Evolutionary conservation across 2,888 invertebrate genomes (phyloP), one percentile per base, ranked within the genome.

Genomic region (Rhaphigaster nebulosa): DNA sequence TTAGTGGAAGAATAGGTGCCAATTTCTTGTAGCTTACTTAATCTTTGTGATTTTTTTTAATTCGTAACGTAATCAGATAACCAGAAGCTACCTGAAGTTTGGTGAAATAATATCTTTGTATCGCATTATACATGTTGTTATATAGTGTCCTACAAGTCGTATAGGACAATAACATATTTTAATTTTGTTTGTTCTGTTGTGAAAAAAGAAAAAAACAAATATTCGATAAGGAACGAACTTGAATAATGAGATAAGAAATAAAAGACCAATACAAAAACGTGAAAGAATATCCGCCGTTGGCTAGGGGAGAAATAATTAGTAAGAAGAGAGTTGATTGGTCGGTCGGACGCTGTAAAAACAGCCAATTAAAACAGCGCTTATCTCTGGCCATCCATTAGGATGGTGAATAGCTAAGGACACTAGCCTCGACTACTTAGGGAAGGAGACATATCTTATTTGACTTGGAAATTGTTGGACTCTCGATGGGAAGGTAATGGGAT

Each of bases 231-330:
- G 70, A 29, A 76, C 70, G 34, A 23, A 38, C 20, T 34, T 20
- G 10, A 34, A 76, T 38, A 34, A 76, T 76, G 70, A 76, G 34
- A 76, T 76, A 76, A 34, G 34, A 76, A 76, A 76, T 76, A 76
- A 76, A 76, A 84, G 45, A 84, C n/a, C 84, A 84, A 84, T 84
- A n/a, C 84, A n/a, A 84, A 84, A 84, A 84, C 84, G 84, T 84
- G 84, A 84, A 84, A 84, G 84, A 50, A 84, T 84, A 84, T 84
- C 84, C 26, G 84, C 84, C 45, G 45, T n/a, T 45, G 84, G 26
- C 34, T 12, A 89, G 89, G 89, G 65, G 70, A 76, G 89, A 89
- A 89, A 89, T 89, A 89, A 89, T 89, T 89, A 89, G 89, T 89
- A 76, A 45, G 89, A 45, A 45, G 34, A 54, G 89, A 76, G 65